Conservation (phyloP, 2,888 invertebrate genomes). For the Eupithecia pulchellata region DNA sequence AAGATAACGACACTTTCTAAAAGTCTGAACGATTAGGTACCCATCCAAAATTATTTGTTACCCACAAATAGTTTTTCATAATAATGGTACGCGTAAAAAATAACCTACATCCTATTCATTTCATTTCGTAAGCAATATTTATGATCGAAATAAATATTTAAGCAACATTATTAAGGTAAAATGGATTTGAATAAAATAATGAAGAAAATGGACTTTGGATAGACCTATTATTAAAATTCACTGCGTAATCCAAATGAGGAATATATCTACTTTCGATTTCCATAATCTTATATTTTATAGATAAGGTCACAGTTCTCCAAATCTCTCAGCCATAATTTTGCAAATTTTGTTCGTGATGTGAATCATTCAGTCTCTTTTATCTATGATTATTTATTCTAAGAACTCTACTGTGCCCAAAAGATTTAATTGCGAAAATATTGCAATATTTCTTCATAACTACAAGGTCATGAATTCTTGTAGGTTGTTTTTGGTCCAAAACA, state of each 20-base stretch:
- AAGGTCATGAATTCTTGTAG: not conserved
- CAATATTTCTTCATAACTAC: not conserved
- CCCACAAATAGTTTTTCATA: not conserved
- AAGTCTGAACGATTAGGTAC: not conserved
- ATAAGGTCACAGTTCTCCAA: conserved; percentile 6
- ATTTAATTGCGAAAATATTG: conserved; percentile 1
- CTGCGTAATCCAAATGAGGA: conserved; percentile 24
- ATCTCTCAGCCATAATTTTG: conserved; percentile 1
- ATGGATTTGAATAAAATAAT: too few species aligned
- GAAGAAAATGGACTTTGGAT: too few species aligned
- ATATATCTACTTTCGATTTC: conserved; percentile 22
- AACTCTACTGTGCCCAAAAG: not conserved
- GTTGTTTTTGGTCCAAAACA: too few species aligned
- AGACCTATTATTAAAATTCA: conserved; percentile 18
- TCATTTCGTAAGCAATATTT: not conserved
- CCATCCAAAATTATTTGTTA: not conserved
- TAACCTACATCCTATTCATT: not conserved
- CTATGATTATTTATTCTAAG: not conserved
- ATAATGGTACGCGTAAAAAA: not conserved
- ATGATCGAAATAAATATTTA: not conserved
- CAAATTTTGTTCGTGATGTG: not conserved
- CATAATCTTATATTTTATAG: conserved; percentile 15
- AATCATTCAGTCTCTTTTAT: not conserved
- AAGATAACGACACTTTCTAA: not conserved
- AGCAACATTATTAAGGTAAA: not conserved